Conservation (phyloP, 2,113 vertebrate species). For the Varanus komodoensis region DNA sequence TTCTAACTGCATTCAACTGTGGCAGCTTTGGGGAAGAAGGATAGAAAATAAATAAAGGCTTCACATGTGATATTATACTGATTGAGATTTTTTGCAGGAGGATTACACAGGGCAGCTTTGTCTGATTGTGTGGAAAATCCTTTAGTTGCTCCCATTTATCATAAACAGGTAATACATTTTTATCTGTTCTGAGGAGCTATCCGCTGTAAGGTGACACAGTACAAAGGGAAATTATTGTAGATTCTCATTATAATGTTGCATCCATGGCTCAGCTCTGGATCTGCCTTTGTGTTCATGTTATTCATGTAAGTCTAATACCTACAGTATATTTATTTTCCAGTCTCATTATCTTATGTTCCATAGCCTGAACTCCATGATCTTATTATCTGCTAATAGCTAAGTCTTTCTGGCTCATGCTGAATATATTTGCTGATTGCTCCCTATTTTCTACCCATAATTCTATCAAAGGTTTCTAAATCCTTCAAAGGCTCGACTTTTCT, state of each 20-base stretch:
- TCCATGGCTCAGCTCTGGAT: not conserved
- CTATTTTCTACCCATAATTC: constrained; percentile 25
- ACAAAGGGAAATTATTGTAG: constrained; percentile 18
- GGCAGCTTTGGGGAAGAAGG: not conserved
- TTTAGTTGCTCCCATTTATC: not conserved
- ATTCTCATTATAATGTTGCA: constrained; percentile 9
- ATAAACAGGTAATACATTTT: constrained; percentile 12
- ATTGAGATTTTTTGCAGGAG: not conserved
- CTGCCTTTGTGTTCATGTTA: not conserved
- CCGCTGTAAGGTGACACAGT: not conserved
- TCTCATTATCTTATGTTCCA: constrained; percentile 40
- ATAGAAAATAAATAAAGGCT: not conserved
- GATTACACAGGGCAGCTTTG: not conserved
- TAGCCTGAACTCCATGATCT: constrained; percentile 42
- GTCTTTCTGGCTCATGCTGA: constrained; percentile 30
- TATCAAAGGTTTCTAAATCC: constrained; percentile 18
- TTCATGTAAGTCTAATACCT: constrained; percentile 37
- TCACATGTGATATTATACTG: not conserved
- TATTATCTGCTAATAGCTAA: constrained; percentile 47
- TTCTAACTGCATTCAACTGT: not conserved
- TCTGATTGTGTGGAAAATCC: not conserved
- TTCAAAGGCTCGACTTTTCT: not conserved
- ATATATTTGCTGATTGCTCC: constrained; percentile 30
- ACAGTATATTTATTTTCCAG: constrained; percentile 40
- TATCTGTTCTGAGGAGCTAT: not conserved